Base-by-base conservation (phyloP, 2,888 invertebrate species). In the Calliopum simillimum region DNA sequence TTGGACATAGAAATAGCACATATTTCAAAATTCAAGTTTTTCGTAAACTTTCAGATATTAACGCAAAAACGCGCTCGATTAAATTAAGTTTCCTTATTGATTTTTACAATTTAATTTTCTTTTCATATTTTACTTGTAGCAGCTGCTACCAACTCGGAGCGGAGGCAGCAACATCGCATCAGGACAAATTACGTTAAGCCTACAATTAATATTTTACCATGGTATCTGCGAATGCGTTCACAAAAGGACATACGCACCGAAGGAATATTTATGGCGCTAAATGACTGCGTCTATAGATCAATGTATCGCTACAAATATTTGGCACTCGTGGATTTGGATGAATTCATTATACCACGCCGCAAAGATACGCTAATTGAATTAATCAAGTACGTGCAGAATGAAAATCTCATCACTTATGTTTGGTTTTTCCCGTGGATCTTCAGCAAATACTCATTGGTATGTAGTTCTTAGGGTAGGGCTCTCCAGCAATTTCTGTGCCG, bases 171-270 rank as follows among this genome's bases (percentile, higher is more conserved):
- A 58, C 67, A 51, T 19, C 56, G 19, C 58, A 43, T 21, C 4
- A 76, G 74, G 41, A 41, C 65, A 51, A 70, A 81, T 69, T 85
- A 85, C 71, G 79, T 74, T 19, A 79, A 79, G 53, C 84, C 85
- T 25, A 84, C 86, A n/a, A 81, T 86, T 55, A 82, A 81, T 69
- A 84, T 86, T 25, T 75, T 86, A 71, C 86, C 86, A 13, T 86
- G 86, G 97, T 91, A 94, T 82, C 89, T 96, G 76, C 93, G 95
- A 73, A 93, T 95, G 88, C 89, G 92, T 41, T 96, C 96, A 1
- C 95, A 95, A 84, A 91, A 93, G 80, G 96, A 97, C 86, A 97
- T 97, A 73, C 91, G 97, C 74, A 97, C 96, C 1, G 96, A 97
- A 84, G 96, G 96, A 5, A 89, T 95, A 73, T 97, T 97, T 85